Conservation (phyloP, 2,888 invertebrate genomes). For the Leuctra nigra region DNA sequence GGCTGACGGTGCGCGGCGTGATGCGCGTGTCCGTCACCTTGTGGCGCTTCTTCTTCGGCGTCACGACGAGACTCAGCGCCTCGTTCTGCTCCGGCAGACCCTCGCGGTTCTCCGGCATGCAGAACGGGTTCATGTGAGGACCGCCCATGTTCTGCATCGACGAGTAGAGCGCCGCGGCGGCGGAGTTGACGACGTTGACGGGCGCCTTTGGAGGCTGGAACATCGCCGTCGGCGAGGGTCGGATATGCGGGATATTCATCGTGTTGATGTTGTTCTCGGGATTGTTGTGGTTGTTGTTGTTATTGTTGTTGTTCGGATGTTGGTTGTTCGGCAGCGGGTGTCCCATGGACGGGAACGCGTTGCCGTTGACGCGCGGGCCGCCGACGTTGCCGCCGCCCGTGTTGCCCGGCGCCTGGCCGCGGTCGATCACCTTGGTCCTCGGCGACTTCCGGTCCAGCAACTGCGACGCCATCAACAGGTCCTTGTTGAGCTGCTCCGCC, state of each 20-base stretch:
- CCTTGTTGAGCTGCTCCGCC: slow-evolving; percentile 79
- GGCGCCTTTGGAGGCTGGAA: slow-evolving; percentile 82
- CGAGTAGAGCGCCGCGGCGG: slow-evolving; percentile 56
- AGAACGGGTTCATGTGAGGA: slow-evolving; percentile 46
- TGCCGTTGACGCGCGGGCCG: slow-evolving; percentile 29
- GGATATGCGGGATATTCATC: slow-evolving; percentile 53
- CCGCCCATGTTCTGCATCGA: slow-evolving; percentile 53
- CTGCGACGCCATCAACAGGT: slow-evolving; percentile 73
- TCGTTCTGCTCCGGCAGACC: slow-evolving; percentile 79
- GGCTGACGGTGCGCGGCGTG: slow-evolving; percentile 82
- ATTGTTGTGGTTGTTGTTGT: slow-evolving; percentile 33
- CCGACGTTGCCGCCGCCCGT: slow-evolving; percentile 23
- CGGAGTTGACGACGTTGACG: slow-evolving; percentile 43
- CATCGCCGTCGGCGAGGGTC: slow-evolving; percentile 66
- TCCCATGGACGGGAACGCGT: slow-evolving; percentile 45
- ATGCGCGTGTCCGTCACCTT: slow-evolving; percentile 95
- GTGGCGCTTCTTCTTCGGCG: slow-evolving; percentile 93
- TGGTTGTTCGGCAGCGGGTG: slow-evolving; percentile 35
- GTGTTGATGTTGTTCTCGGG: slow-evolving; percentile 51
- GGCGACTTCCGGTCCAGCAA: slow-evolving; percentile 79
- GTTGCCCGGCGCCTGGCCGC: slow-evolving; percentile 38
- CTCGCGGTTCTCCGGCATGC: slow-evolving; percentile 47
- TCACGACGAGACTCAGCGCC: slow-evolving; percentile 89
- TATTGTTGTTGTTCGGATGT: slow-evolving; percentile 35
- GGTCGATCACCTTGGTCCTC: slow-evolving; percentile 64